Conservation (phyloP, 2,113 vertebrate genomes). For the Dendropsophus ebraccatus region DNA sequence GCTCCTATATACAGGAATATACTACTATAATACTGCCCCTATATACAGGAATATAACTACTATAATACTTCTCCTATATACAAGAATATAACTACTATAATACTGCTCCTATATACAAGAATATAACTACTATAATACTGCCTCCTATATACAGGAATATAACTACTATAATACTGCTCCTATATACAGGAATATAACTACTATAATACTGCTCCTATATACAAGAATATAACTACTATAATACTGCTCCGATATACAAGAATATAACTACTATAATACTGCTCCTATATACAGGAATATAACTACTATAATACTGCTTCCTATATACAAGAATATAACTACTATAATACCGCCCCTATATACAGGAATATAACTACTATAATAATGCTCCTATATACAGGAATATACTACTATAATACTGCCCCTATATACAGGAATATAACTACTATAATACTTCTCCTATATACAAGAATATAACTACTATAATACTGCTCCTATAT, state of each 20-base stretch:
- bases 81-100: slow-evolving; percentile 15
- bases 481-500: slow-evolving; percentile 5
- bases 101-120: background rate
- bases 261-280: slow-evolving; percentile 12
- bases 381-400: background rate
- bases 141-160: background rate
- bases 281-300: slow-evolving; percentile 1
- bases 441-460: slow-evolving; percentile 1
- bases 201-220: slow-evolving; percentile 5
- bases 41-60: too few relatives aligned
- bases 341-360: too few relatives aligned
- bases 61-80: too few relatives aligned
- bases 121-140: slow-evolving; percentile 23
- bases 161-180: slow-evolving; percentile 8
- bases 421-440: background rate
- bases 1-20: background rate
- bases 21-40: slow-evolving; percentile 12
- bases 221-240: slow-evolving; percentile 14
- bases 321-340: too few relatives aligned
- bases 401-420: slow-evolving; percentile 23
- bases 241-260: background rate
- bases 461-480: slow-evolving; percentile 6
- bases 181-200: slow-evolving; percentile 3
- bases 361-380: slow-evolving; percentile 1
- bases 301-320: slow-evolving; percentile 20